Conservation (phyloP, 2,113 vertebrate genomes). For the Leuciscus idus region DNA sequence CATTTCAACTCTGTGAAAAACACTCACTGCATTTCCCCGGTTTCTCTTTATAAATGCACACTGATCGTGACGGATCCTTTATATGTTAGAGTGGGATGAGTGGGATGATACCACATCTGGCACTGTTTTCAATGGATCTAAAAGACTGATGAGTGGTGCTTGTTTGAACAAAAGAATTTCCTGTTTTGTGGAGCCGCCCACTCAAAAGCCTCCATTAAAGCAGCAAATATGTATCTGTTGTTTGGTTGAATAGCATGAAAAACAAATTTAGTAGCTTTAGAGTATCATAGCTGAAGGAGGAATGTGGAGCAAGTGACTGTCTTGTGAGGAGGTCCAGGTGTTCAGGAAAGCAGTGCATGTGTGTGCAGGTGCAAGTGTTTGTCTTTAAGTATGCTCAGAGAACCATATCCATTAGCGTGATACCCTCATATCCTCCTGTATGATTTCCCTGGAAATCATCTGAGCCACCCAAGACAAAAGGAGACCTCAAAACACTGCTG, state of each 20-base stretch:
- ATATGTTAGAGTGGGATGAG: slow-evolving; percentile 58
- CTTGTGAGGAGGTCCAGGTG: slow-evolving; percentile 36
- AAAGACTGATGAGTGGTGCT: slow-evolving; percentile 56
- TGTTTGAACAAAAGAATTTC: slow-evolving; percentile 54
- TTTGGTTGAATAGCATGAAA: slow-evolving; percentile 23
- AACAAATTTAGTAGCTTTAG: slow-evolving; percentile 25
- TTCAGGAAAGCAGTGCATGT: slow-evolving; percentile 31
- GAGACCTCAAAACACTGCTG: slow-evolving; percentile 60
- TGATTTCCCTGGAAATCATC: slow-evolving; percentile 70
- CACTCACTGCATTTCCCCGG: slow-evolving; percentile 4
- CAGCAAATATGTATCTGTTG: slow-evolving; percentile 33
- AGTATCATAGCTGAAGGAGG: slow-evolving; percentile 18
- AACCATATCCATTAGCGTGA: slow-evolving; percentile 31
- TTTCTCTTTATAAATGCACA: slow-evolving; percentile 25
- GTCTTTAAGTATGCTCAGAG: slow-evolving; percentile 22
- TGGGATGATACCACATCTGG: slow-evolving; percentile 41
- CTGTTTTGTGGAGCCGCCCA: slow-evolving; percentile 47
- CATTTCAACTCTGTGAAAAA: neutral
- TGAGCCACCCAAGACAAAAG: slow-evolving; percentile 71
- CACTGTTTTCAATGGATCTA: slow-evolving; percentile 56
- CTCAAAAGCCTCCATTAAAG: slow-evolving; percentile 47
- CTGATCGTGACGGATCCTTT: slow-evolving; percentile 55
- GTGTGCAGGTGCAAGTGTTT: slow-evolving; percentile 33
- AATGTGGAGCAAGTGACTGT: slow-evolving; percentile 14
- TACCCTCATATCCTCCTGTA: slow-evolving; percentile 41